These are phyloP conservation scores for Petrocephalus zakoni DNA, from an alignment of 2,113 vertebrate species.

Conservation along the genomic window DNA sequence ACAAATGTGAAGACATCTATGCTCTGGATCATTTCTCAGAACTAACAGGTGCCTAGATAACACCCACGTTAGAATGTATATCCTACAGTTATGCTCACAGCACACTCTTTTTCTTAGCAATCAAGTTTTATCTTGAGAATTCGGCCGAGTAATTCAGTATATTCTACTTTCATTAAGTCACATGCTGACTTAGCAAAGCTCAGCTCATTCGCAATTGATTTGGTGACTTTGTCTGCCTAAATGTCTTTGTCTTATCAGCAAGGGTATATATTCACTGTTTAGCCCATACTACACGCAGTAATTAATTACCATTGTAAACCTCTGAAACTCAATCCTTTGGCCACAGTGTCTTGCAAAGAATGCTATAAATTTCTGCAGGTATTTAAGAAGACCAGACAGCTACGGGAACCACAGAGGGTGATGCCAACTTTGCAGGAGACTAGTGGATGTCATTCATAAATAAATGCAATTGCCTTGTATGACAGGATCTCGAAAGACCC, in stretches of 20 bases:
- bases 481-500: background rate
- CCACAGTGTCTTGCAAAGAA: background rate
- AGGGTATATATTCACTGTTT: background rate
- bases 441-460: background rate
- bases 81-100: background rate
- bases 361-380: background rate
- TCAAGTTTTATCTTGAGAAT: background rate
- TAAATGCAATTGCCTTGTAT: background rate
- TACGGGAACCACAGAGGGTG: background rate
- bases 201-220: background rate
- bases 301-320: background rate
- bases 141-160: background rate
- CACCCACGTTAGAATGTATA: background rate
- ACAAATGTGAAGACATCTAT: background rate
- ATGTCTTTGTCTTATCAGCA: background rate
- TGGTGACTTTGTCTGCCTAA: background rate
- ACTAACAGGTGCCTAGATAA: background rate
- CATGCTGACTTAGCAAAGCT: background rate
- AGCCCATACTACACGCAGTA: background rate
- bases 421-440: background rate
- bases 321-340: background rate
- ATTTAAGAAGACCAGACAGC: background rate
- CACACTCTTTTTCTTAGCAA: background rate
- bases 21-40: background rate
- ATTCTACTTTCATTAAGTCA: background rate